Evolutionary conservation across 2,888 invertebrate species (phyloP).

Genomic region (Drosophila cognata): DNA sequence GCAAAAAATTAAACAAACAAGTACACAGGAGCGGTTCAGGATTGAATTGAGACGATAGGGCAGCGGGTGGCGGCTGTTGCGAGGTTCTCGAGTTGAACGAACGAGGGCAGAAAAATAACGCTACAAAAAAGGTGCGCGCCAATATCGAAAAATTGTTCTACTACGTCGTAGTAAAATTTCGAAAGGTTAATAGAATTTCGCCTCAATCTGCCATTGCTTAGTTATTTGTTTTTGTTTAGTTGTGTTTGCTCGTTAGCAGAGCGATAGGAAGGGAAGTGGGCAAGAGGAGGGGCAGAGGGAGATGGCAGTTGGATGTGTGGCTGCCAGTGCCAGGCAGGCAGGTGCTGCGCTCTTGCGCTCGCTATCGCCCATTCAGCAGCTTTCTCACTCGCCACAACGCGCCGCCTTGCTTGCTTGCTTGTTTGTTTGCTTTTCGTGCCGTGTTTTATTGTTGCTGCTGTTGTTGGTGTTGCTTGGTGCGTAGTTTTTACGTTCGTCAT

Average conservation of each 20-base stretch:
- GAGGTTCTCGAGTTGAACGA: constrained; percentile 68
- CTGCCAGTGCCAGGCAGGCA: constrained; percentile 59
- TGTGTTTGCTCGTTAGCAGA: constrained; percentile 78
- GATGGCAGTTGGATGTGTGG: constrained; percentile 14
- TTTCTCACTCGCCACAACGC: constrained; percentile 29
- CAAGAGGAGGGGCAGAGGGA: not conserved
- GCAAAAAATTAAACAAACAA: constrained; percentile 84
- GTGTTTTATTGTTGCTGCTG: constrained; percentile 71
- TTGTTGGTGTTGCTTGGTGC: constrained; percentile 69
- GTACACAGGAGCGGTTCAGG: constrained; percentile 81
- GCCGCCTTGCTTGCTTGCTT: constrained; percentile 44
- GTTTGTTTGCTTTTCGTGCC: constrained; percentile 80
- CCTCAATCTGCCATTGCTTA: constrained; percentile 60
- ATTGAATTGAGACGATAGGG: constrained; percentile 38
- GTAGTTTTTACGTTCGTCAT: constrained; percentile 81
- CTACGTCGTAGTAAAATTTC: constrained; percentile 78
- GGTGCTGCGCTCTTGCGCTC: constrained; percentile 58
- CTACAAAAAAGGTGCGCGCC: constrained; percentile 56
- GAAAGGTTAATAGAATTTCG: constrained; percentile 62
- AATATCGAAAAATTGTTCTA: constrained; percentile 64
- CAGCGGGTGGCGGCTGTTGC: constrained; percentile 30
- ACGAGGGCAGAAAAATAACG: constrained; percentile 53
- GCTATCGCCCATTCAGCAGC: constrained; percentile 41
- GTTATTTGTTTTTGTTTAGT: constrained; percentile 78
- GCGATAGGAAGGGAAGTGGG: not conserved